Evolutionary conservation across 2,797 vertebrate species (phyloP), one percentile per base, ranked within the genome.

Genomic region (Rhinella marina): DNA sequence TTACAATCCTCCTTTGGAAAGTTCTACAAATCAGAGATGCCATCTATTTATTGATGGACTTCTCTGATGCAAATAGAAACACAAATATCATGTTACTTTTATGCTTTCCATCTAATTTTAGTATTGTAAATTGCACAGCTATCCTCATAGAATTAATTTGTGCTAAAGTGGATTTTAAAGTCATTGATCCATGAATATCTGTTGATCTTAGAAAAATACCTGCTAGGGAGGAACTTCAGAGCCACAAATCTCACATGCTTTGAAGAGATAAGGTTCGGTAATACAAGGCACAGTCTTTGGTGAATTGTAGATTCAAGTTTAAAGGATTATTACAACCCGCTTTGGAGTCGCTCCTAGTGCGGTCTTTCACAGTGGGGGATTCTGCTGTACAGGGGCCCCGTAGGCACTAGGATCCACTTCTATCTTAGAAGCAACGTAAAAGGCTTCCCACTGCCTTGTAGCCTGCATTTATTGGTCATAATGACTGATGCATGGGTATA

Each of bases 191-290:
- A 54, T 54, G 73, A 77, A 50, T 75, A 77, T 77, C 73, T 77
- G 73, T 77, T 77, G 48, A 77, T 77, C 73, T 77, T 77, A 77
- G 23, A 50, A 77, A 77, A 77, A 77, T 77, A 77, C 48, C 73
- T 77, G 11, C 73, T 77, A 77, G 73, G 73, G 73, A 77, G 52
- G 73, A 77, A 77, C 73, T 77, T 77, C 73, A 77, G 23, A 77
- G 41, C 73, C 7, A 77, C 73, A 77, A 52, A 77, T 77, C 73
- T n/a, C 50, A 25, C 7, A 77, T 77, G 73, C 73, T 77, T 76
- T 54, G 73, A 77, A 77, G 50, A 77, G 48, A 77, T 77, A 54
- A 54, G 73, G 48, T 54, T 77, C 73, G 25, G 73, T 54, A 25
- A 23, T 77, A 77, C 73, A 54, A 77, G 73, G 73, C n/a, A 6